Evolutionary conservation across 2,113 vertebrate species (phyloP).

Genomic region (Chinchilla lanigera): DNA sequence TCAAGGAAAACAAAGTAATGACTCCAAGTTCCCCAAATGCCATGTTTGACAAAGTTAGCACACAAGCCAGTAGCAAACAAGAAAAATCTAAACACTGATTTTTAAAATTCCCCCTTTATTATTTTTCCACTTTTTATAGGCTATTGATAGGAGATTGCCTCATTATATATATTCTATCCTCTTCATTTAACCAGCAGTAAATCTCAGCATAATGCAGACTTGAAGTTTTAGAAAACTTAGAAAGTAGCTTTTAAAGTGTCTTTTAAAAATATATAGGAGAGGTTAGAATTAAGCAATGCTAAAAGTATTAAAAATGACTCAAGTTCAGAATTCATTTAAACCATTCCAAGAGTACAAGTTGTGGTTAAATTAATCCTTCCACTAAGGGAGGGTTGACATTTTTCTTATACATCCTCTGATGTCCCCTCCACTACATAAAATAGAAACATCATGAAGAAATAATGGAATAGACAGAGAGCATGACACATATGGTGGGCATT

Average conservation of each 20-base stretch:
- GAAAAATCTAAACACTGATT: not conserved
- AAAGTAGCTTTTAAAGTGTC: slow-evolving; percentile 69
- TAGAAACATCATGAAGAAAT: slow-evolving; percentile 67
- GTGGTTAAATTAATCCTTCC: slow-evolving; percentile 22
- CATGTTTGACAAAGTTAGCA: not conserved
- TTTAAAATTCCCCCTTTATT: not conserved
- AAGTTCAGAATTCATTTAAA: slow-evolving; percentile 64
- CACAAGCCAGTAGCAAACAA: not conserved
- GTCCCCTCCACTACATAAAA: slow-evolving; percentile 24
- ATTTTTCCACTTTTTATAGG: not conserved
- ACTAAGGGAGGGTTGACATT: slow-evolving; percentile 29
- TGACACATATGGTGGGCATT: slow-evolving; percentile 67
- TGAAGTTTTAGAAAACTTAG: slow-evolving; percentile 63
- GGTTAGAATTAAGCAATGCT: not conserved
- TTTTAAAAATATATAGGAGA: slow-evolving; percentile 70
- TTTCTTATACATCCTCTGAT: slow-evolving; percentile 62
- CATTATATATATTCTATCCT: too few relatives aligned
- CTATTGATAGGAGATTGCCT: not conserved
- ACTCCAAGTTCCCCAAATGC: not conserved
- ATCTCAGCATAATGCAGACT: not conserved
- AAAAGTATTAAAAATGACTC: slow-evolving; percentile 59
- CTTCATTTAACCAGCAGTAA: not conserved
- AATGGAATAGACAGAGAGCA: slow-evolving; percentile 45
- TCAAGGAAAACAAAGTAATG: not conserved
- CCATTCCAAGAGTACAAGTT: slow-evolving; percentile 21